Base-by-base conservation (phyloP, 2,888 invertebrate species). In the Blera fallax region DNA sequence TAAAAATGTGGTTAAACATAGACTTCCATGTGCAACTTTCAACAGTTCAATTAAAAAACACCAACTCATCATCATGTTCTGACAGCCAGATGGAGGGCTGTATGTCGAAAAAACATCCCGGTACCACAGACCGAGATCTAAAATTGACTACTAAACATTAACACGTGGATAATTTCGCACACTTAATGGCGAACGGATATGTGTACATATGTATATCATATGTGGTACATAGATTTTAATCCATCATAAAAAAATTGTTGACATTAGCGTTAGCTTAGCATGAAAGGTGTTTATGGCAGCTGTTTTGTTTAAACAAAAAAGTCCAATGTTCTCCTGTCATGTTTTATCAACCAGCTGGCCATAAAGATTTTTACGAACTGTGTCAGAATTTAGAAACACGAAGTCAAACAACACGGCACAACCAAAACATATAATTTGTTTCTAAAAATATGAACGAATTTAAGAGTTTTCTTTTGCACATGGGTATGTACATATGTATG, bases 351-450 rank as follows among this genome's bases (percentile, higher is more conserved):
- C 37, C 37, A 37, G 21, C 50, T 50, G 14, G 65, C 7, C n/a
- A 67, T 67, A 50, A 67, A 67, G 2, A 34, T 67, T 50, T 64
- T 67, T 50, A 67, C 27, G 65, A 52, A 52, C 65, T 67, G 50
- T 3, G 21, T 37, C 10, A 6, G 3, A 62, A 45, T 65, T 14
- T 7, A 5, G 8, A 65, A 62, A 29, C 16, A 64, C n/a, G 7
- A 40, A 43, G 27, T 27, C 11, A 3, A 52, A 52, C 52, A 16
- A 29, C 8, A 43, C 16, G 27, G 14, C 43, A 43, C 16, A 62
- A 43, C 11, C 24, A 4, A 29, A 27, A 45, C 45, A 45, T 62
- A 43, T 27, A 62, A 43, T 29, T 16, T 16, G n/a, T 18, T 43
- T 45, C 11, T 45, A 29, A 45, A 62, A 62, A 45, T 45, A 29